phyloP scores from a whole-genome alignment of 2,113 vertebrate species.

The Crotalus helleri region DNA sequence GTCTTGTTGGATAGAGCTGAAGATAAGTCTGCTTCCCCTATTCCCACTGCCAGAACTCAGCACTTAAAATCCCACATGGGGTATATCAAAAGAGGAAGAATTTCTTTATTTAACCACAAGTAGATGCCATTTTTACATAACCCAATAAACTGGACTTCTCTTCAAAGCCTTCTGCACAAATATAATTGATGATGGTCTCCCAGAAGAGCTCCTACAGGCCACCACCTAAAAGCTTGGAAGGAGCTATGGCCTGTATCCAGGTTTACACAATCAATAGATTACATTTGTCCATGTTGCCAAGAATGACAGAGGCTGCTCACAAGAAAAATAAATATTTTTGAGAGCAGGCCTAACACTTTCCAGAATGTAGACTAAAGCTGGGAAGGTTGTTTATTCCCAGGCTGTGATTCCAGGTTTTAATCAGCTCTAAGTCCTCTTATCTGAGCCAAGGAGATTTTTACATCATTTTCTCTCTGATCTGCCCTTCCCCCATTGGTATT shows the following conservation, averaged over 20 bases:
- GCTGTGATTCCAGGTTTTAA: constrained; percentile 42
- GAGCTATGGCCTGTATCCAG: background rate
- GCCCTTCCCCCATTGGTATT: constrained; percentile 55
- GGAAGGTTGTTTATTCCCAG: constrained; percentile 45
- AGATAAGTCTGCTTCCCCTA: background rate
- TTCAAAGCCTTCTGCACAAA: background rate
- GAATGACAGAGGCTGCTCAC: background rate
- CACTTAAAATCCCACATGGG: background rate
- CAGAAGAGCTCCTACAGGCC: background rate
- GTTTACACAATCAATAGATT: background rate
- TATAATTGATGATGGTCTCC: background rate
- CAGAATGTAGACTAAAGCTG: constrained; percentile 14
- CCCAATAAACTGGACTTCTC: background rate
- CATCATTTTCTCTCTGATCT: constrained; percentile 49
- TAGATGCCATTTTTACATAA: background rate
- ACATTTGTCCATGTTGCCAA: background rate
- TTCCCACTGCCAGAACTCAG: background rate
- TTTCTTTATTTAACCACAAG: background rate
- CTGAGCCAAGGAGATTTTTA: constrained; percentile 44
- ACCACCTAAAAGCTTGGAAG: background rate
- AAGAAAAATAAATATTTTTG: background rate
- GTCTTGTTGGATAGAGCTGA: background rate
- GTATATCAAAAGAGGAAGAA: background rate
- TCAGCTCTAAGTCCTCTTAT: constrained; percentile 48
- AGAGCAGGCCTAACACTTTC: background rate